Evolutionary conservation across 2,113 vertebrate species (phyloP).

Genomic region (Semnornis frantzii): DNA sequence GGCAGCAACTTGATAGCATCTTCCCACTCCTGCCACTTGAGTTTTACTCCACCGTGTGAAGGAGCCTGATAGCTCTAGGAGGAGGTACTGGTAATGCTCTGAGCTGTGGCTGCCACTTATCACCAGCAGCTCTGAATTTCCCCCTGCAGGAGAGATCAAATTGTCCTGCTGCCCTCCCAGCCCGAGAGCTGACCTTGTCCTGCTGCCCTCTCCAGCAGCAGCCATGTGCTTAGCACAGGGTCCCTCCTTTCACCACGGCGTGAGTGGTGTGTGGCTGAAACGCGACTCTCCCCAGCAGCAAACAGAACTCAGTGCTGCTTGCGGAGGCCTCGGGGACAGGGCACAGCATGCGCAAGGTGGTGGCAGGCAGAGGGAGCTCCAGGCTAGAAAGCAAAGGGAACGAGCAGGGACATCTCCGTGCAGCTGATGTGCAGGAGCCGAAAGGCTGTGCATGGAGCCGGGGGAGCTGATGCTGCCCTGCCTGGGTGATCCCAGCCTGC

Average conservation of each 20-base stretch:
- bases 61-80: not conserved
- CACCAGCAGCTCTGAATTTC: fast-evolving
- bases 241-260: not conserved
- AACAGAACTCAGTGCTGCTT: not conserved
- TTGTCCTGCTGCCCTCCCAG: too few relatives aligned
- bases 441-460: fast-evolving
- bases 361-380: slow-evolving; percentile 46
- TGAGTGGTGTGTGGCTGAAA: fast-evolving
- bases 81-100: fast-evolving
- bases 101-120: fast-evolving
- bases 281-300: not conserved
- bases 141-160: not conserved
- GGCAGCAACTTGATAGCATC: not conserved
- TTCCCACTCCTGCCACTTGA: not conserved
- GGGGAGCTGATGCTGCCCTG: fast-evolving
- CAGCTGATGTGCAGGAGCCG: not conserved
- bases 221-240: not conserved
- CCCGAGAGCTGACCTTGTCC: not conserved
- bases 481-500: not conserved
- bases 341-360: fast-evolving
- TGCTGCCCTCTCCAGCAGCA: not conserved
- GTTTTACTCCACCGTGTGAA: not conserved
- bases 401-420: not conserved
- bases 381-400: not conserved
- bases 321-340: not conserved